These are phyloP conservation scores for Anas acuta DNA, from an alignment of 2,797 vertebrate species.

Conservation along the genomic window DNA sequence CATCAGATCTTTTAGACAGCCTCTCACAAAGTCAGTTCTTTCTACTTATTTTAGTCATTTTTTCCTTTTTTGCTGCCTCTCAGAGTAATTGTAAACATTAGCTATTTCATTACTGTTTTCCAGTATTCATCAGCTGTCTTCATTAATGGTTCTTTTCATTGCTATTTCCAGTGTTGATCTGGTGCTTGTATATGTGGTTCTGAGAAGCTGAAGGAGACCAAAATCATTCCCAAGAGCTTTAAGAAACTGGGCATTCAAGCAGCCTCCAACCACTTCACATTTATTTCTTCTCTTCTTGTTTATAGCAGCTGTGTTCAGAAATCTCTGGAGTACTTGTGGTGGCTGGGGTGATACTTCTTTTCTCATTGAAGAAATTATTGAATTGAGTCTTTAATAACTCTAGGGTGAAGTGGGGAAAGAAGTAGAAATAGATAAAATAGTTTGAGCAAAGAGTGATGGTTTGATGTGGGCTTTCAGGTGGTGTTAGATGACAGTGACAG, in stretches of 20 bases:
- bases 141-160: neutral
- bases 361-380: neutral
- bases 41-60: neutral
- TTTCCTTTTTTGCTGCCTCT: neutral
- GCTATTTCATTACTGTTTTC: neutral
- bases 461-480: conserved; percentile 70
- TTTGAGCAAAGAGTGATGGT: conserved; percentile 1
- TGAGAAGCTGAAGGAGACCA: neutral
- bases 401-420: neutral
- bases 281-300: neutral
- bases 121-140: neutral
- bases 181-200: neutral
- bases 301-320: neutral
- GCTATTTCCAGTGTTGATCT: neutral
- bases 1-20: neutral
- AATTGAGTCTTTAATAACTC: neutral
- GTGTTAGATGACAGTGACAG: conserved; percentile 63
- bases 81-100: neutral
- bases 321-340: neutral
- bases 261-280: neutral
- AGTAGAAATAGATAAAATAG: neutral
- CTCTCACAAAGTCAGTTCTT: neutral
- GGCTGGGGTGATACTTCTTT: neutral
- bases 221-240: neutral
- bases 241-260: neutral